Base-by-base conservation (phyloP, 2,797 vertebrate genomes). In the Tiaroga cobitis region DNA sequence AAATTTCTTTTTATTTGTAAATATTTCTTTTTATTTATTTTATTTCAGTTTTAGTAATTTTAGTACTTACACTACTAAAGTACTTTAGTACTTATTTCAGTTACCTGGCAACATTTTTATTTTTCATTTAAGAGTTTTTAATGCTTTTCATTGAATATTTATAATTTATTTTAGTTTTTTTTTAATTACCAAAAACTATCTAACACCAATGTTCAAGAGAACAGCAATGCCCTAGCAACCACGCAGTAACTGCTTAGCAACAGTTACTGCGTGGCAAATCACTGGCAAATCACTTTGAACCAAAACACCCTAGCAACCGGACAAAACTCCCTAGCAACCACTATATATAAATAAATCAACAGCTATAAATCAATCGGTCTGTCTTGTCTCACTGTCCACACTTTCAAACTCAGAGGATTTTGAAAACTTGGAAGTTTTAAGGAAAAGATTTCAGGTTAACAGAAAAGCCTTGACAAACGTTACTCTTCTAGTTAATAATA, bases 401-500 rank as follows among this genome's bases (percentile, higher is more conserved):
- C 43, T 26, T 73, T 46, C 41, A 73, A 70, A 75, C 49, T 18
- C 32, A 32, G 26, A 8, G 46, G 73, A 54, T 21, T 75, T 21
- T 13, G 7, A 24, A 21, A 24, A 54, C 29, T 0, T 54, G 19
- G 39, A 39, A 39, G 8, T 18, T 49, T 16, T 37, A 37, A 37
- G 37, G 37, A 37, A 6, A 49, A 49, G 4, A 16, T 49, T 49
- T 49, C 5, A 49, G 46, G n/a, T 56, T 24, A 32, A 61, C 51
- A 32, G n/a, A 32, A 81, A 34, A 80, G 65, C 37, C 43, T n/a
- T 24, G 10, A 49, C 43, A 68, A 56, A 70, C 15, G 1, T 56
- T n/a, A 56, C 51, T 29, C 75, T 19, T n/a, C 51, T 77, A 77
- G 49, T 59, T 69, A 59, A 70, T 51, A 68, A 69, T 81, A 56